These are phyloP conservation scores for Scaptomyza hsui DNA, from an alignment of 1,140 invertebrate genomes.

Conservation along the genomic window DNA sequence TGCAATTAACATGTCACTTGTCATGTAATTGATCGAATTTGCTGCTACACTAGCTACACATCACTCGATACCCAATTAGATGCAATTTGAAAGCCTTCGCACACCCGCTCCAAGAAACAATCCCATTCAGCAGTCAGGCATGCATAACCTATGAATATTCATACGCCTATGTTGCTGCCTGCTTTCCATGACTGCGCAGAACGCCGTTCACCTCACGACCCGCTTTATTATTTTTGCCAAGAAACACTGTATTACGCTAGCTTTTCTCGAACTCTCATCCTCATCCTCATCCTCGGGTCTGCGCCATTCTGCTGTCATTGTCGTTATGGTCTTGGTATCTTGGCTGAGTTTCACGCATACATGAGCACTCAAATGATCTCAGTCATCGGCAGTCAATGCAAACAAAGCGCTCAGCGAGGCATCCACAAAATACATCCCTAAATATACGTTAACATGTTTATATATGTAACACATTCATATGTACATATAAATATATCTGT, in stretches of 20 bases:
- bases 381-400: constrained; percentile 46
- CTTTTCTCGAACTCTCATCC: background rate
- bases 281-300: background rate
- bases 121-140: background rate
- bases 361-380: constrained; percentile 51
- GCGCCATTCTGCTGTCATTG: constrained; percentile 8
- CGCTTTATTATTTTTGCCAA: background rate
- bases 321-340: constrained; percentile 23
- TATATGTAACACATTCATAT: background rate
- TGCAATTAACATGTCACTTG: constrained; percentile 4
- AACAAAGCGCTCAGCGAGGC: constrained; percentile 45
- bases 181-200: no score
- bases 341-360: constrained; percentile 43
- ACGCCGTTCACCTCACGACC: background rate
- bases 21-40: constrained; percentile 22
- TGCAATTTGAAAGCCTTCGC: constrained; percentile 17
- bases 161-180: constrained; percentile 13
- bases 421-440: constrained; percentile 36
- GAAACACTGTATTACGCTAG: background rate
- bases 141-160: constrained; percentile 27
- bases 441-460: constrained; percentile 25
- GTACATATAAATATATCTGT: background rate
- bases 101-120: background rate
- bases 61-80: constrained; percentile 26
- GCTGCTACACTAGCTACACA: constrained; percentile 4